These are phyloP conservation scores for Nibea coibor DNA, from an alignment of 2,113 vertebrate species.

Conservation along the genomic window DNA sequence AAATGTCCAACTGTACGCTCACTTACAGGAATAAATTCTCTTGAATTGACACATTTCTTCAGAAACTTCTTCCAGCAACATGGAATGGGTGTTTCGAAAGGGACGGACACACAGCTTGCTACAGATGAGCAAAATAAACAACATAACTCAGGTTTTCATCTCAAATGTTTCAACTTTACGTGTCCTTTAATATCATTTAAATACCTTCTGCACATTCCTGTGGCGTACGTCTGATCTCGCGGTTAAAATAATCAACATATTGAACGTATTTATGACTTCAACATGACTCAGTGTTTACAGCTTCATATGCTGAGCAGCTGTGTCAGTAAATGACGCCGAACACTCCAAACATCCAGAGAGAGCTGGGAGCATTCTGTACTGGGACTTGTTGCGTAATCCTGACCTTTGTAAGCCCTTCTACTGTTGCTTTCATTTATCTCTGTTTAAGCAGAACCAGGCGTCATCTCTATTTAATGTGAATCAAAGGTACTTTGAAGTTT, in stretches of 20 bases:
- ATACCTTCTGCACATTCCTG: not conserved
- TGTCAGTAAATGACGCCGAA: not conserved
- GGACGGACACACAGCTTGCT: no score
- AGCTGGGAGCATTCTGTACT: slow-evolving; percentile 1
- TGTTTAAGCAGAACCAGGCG: slow-evolving; percentile 22
- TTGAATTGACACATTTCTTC: no score
- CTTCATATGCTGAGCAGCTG: slow-evolving; percentile 22
- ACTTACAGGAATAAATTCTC: no score
- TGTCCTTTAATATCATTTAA: not conserved
- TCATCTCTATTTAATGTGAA: slow-evolving; percentile 13
- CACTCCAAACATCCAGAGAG: slow-evolving; percentile 14
- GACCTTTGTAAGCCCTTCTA: slow-evolving; percentile 15
- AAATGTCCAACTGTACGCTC: no score
- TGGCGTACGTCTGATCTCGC: not conserved
- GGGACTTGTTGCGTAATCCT: slow-evolving; percentile 30
- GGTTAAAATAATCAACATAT: not conserved
- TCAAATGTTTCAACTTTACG: not conserved
- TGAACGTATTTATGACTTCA: not conserved
- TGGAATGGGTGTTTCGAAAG: no score
- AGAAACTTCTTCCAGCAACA: no score
- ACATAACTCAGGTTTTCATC: not conserved
- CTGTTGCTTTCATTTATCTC: slow-evolving; percentile 14
- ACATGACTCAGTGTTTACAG: slow-evolving; percentile 3
- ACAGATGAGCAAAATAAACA: no score
- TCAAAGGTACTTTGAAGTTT: slow-evolving; percentile 33